Evolutionary conservation across 2,113 vertebrate genomes (phyloP).

Genomic region (Colossoma macropomum): DNA sequence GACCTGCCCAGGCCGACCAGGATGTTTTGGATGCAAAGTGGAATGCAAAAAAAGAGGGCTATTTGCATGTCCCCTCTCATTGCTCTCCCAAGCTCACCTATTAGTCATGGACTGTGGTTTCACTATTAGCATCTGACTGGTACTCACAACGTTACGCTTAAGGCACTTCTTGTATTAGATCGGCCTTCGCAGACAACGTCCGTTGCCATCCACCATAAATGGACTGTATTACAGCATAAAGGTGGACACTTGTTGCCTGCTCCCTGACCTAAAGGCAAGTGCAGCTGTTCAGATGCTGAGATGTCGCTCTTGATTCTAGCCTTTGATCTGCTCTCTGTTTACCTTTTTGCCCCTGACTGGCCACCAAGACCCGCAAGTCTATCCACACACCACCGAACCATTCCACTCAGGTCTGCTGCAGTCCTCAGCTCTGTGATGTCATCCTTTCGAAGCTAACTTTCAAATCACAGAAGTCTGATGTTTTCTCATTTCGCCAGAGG

Average conservation of each 20-base stretch:
- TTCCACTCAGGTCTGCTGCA: slow-evolving; percentile 19
- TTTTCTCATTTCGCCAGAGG: slow-evolving; percentile 47
- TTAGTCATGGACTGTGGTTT: slow-evolving; percentile 37
- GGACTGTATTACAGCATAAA: not conserved
- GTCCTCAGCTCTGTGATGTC: slow-evolving; percentile 33
- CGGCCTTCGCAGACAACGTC: not conserved
- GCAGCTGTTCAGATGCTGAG: not conserved
- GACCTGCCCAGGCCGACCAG: slow-evolving; percentile 57
- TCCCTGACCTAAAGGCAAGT: not conserved
- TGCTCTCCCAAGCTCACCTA: slow-evolving; percentile 18
- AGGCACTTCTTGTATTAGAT: not conserved
- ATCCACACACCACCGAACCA: not conserved
- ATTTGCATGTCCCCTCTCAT: slow-evolving; percentile 75
- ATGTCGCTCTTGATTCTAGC: not conserved
- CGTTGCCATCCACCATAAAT: not conserved
- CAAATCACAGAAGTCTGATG: slow-evolving; percentile 36
- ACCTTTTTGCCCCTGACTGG: not conserved
- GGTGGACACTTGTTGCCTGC: not conserved
- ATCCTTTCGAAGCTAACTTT: slow-evolving; percentile 26
- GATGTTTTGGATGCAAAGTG: slow-evolving; percentile 76
- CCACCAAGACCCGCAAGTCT: not conserved
- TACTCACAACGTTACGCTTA: not conserved
- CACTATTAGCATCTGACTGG: not conserved
- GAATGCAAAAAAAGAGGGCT: slow-evolving; percentile 73
- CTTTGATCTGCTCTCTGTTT: not conserved